Base-by-base conservation (phyloP, 1,140 invertebrate species). In the Caenorhabditis inopinata region DNA sequence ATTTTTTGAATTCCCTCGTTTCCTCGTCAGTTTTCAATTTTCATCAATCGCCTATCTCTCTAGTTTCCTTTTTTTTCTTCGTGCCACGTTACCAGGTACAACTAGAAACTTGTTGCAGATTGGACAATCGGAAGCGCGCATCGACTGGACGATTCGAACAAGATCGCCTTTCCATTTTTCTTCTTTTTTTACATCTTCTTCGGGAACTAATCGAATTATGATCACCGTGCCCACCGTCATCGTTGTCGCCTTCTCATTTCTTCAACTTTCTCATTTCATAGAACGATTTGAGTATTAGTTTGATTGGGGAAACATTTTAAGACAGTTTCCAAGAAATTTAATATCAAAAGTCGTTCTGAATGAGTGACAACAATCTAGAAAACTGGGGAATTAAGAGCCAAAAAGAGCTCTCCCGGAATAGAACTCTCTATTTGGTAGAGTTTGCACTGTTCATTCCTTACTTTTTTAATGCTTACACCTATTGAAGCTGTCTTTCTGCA, bases 171-270 rank as follows among this genome's bases (percentile, higher is more conserved):
- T 62, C 53, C 27, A 32, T 35, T 21, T 62, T 35, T n/a, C 35
- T n/a, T n/a, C n/a, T 53, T 53, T 53, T 25, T 25, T 53, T 25
- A 25, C 49, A 11, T 32, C 29, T 16, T 62, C 27, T 25, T 14
- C 53, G 53, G 29, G n/a, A 11, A 32, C 53, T 62, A 62, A 62
- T 62, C 53, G 53, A 62, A 62, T 62, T 62, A 62, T 62, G 53
- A 62, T 29, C 53, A 62, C 53, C 53, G 53, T 62, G 53, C 29
- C 53, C 53, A 62, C 29, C 11, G n/a, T 14, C 53, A 32, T 32
- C 53, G 6, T n/a, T 62, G 9, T 32, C 16, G 53, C 25, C 27
- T 32, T 35, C 18, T 62, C 53, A 16, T 14, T 32, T 62, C 4
- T 14, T 16, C 23, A 23, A 25, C 49, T 32, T 29, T 62, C 53